Base-by-base conservation (phyloP, 2,797 vertebrate genomes). In the Scolopax bukidnonensis region DNA sequence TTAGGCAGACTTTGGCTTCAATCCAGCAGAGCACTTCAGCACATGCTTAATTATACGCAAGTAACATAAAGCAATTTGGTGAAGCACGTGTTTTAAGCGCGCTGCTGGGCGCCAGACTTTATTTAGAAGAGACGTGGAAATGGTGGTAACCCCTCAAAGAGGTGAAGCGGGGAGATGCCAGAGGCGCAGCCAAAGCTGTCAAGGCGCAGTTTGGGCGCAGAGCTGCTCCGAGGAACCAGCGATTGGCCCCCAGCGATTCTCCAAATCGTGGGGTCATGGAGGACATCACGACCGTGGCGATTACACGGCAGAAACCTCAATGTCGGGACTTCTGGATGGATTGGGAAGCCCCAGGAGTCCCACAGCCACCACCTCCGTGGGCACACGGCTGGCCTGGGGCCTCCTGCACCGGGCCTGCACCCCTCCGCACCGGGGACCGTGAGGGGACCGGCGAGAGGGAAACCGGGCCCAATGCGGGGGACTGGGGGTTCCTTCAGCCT, bases 21-120 rank as follows among this genome's bases (percentile, higher is more conserved):
- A 57, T 79, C 95, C 91, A 86, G 51, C 56, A 41, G 33, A 64
- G 88, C 64, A 87, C 86, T 97, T 96, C 95, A 96, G 87, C 88
- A 91, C 90, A 65, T 57, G 93, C 93, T 96, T 94, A 96, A 96
- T 95, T 96, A 93, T 93, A 95, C 80, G 91, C 91, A 87, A 93
- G 89, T 92, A 93, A 95, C 95, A 96, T 1, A 27, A 65, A 92
- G 87, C 68, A 89, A 87, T 50, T 32, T 53, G 87, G 84, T 45
- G 80, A 64, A 74, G 28, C 84, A 74, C 6, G 71, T 67, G 90
- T 47, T 77, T 79, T 36, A 47, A 77, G 82, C 2, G 43, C 2
- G 4, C 19, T 73, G 84, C 77, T 12, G 73, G 88, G 77, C 5
- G 33, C 12, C 71, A 51, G 63, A 6, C 47, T 89, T 91, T 48